phyloP scores from a whole-genome alignment of 2,113 vertebrate genomes.

The Nannobrachium achirus region DNA sequence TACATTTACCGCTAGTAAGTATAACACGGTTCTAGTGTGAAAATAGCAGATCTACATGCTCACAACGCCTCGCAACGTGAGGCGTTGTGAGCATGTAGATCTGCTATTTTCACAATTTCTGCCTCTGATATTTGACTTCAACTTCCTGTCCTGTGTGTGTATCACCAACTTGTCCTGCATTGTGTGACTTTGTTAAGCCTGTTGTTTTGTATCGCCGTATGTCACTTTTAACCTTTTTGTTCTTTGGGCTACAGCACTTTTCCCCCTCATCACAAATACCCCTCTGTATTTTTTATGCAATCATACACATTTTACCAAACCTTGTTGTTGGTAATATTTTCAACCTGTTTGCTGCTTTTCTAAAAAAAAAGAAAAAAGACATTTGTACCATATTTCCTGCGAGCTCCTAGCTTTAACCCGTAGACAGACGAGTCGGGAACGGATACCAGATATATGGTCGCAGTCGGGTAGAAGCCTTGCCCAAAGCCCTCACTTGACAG shows the following conservation, averaged over 20 bases:
- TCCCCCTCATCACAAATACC: constrained; percentile 30
- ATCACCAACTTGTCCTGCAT: background rate
- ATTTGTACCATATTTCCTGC: background rate
- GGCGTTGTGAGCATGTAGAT: too few relatives aligned
- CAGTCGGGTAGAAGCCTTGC: too few relatives aligned
- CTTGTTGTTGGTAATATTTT: background rate
- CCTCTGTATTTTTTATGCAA: constrained; percentile 29
- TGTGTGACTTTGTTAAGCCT: background rate
- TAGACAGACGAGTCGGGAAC: background rate
- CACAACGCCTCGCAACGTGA: too few relatives aligned
- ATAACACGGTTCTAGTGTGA: too few relatives aligned
- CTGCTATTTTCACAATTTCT: too few relatives aligned
- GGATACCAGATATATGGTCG: too few relatives aligned
- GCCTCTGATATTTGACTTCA: background rate
- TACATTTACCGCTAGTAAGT: too few relatives aligned
- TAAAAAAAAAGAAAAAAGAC: constrained; percentile 8
- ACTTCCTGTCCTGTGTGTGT: background rate
- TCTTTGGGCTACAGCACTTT: constrained; percentile 19
- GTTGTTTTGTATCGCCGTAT: constrained; percentile 14
- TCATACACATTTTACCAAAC: constrained; percentile 19
- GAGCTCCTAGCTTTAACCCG: constrained; percentile 12
- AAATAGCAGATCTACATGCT: too few relatives aligned
- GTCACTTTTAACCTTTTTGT: background rate
- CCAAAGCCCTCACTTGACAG: too few relatives aligned
- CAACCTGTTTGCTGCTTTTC: constrained; percentile 38